Conservation (phyloP, 2,888 invertebrate species). For the Masnerella sp. region DNA sequence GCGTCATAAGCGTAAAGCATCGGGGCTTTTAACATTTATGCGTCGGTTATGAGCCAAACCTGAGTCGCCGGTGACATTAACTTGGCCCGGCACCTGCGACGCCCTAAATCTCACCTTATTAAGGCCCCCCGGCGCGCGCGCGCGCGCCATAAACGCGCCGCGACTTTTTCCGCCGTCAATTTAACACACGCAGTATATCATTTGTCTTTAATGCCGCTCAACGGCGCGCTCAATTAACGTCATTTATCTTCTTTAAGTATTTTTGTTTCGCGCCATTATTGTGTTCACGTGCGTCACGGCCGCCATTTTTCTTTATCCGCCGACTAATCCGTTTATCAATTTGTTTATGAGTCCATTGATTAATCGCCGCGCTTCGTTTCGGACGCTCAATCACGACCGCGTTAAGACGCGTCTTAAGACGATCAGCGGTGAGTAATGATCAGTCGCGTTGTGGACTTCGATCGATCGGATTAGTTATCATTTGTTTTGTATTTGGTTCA, state of each 20-base stretch:
- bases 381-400: too few relatives aligned
- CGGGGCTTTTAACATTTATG: conserved; percentile 68
- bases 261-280: too few relatives aligned
- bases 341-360: too few relatives aligned
- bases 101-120: conserved; percentile 72
- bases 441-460: too few relatives aligned
- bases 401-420: too few relatives aligned
- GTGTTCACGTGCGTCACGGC: too few relatives aligned
- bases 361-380: too few relatives aligned
- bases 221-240: conserved; percentile 49
- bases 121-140: conserved; percentile 59
- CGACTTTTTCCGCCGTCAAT: conserved; percentile 56
- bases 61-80: conserved; percentile 65
- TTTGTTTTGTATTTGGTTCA: too few relatives aligned
- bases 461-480: too few relatives aligned
- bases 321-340: conserved; percentile 12
- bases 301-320: background rate
- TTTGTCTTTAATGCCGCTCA: conserved; percentile 50
- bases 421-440: too few relatives aligned
- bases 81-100: conserved; percentile 68
- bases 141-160: conserved; percentile 51
- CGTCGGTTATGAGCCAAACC: conserved; percentile 62
- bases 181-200: conserved; percentile 53
- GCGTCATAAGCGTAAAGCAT: conserved; percentile 54
- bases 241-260: conserved; percentile 48